Conservation (phyloP, 2,113 vertebrate genomes). For the Centropristis striata region DNA sequence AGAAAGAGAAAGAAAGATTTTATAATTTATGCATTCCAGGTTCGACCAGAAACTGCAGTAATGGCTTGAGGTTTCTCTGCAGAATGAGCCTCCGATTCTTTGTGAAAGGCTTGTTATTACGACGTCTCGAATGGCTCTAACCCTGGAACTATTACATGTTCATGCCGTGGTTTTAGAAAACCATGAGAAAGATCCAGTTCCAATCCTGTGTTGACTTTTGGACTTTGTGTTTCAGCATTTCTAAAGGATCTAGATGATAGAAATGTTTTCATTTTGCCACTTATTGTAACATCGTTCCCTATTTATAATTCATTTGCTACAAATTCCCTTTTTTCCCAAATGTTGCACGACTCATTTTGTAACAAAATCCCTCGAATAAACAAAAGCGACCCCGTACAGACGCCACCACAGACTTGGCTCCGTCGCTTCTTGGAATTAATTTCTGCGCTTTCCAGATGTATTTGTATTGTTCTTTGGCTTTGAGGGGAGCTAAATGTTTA, state of each 20-base stretch:
- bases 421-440: not conserved
- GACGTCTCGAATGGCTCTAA: too few relatives aligned
- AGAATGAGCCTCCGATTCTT: constrained; percentile 1
- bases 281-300: not conserved
- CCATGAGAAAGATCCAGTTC: not conserved
- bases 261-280: constrained; percentile 3
- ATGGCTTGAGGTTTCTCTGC: constrained; percentile 15
- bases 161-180: constrained; percentile 12
- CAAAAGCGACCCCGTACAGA: constrained; percentile 1
- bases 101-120: not conserved
- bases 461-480: constrained; percentile 55
- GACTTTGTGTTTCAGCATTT: constrained; percentile 12
- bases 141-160: constrained; percentile 1
- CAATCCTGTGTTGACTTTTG: not conserved
- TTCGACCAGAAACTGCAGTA: not conserved
- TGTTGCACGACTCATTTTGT: constrained; percentile 7
- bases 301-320: constrained; percentile 1
- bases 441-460: not conserved
- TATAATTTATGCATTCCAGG: not conserved
- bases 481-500: constrained; percentile 59
- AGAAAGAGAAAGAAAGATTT: not conserved
- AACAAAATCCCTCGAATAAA: constrained; percentile 35
- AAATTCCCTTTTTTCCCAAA: not conserved
- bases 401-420: constrained; percentile 30
- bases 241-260: not conserved